Base-by-base conservation (phyloP, 2,113 vertebrate species). In the Nibea coibor region DNA sequence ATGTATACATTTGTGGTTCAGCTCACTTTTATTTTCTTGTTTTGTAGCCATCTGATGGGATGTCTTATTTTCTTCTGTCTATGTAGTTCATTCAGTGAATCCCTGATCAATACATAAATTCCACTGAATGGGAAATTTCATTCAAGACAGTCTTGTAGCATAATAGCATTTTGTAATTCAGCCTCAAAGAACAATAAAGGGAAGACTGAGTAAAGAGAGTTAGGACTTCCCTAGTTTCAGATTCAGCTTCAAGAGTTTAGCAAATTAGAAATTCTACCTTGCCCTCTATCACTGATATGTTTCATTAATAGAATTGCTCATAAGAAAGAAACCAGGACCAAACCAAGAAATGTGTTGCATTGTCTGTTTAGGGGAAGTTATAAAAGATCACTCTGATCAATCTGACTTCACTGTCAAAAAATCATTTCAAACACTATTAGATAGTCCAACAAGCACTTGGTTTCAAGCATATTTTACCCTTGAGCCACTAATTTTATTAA, bases 181-280 rank as follows among this genome's bases (percentile, higher is more conserved):
- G 67, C 62, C 45, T 24, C 31, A 24, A 64, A 58, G 58, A 72
- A 62, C 3, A 2, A 24, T 11, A 69, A 85, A 78, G 58, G 75
- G 42, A 82, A 67, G 43, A 59, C 56, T 68, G 5, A 51, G 7
- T 57, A 17, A 3, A n/a, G 54, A 14, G 14, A 51, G 15, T 12
- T 14, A 62, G 16, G 1, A 53, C 45, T 3, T 54, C 4, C 26
- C n/a, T 17, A 12, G 45, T 42, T 47, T 39, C 45, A 51, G 20
- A 16, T 66, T 51, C 10, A 51, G 17, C 11, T n/a, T 39, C 35
- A 39, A 39, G 70, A 10, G 45, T 28, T 69, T 11, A 43, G 16
- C 10, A 42, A 47, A 39, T 10, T 20, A 67, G 48, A 68, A 35
- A 28, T 31, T 7, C 1, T 39, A 56, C 62, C 54, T 62, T 1